phyloP scores from a whole-genome alignment of 2,888 invertebrate genomes.

The Mythimna lalbum region DNA sequence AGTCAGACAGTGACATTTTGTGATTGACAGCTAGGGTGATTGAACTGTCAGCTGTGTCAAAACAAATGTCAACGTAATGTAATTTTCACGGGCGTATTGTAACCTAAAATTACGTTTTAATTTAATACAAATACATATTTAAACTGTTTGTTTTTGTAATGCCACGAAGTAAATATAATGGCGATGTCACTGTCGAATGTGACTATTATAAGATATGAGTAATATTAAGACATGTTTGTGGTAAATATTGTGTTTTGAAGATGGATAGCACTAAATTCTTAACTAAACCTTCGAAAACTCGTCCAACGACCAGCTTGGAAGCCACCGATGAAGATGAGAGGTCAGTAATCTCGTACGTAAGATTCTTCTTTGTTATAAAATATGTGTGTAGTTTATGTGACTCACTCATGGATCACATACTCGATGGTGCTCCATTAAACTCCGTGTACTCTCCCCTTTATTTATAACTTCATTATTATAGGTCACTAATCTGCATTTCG shows the following conservation, averaged over 20 bases:
- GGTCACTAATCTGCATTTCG: not conserved
- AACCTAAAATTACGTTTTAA: slow-evolving; percentile 44
- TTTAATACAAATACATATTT: slow-evolving; percentile 22
- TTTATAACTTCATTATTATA: not conserved
- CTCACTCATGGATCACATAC: not conserved
- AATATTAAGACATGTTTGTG: slow-evolving; percentile 59
- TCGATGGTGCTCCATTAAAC: not conserved
- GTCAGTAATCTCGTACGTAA: slow-evolving; percentile 69
- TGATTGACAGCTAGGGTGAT: not conserved
- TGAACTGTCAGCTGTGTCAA: slow-evolving; percentile 35
- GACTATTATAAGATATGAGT: slow-evolving; percentile 39
- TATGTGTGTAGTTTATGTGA: not conserved
- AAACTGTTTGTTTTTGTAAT: slow-evolving; percentile 29
- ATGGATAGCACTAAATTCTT: slow-evolving; percentile 78
- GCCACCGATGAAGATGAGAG: slow-evolving; percentile 79
- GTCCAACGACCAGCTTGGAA: slow-evolving; percentile 79
- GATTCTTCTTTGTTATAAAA: not conserved
- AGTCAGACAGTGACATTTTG: not conserved
- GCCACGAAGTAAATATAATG: slow-evolving; percentile 19
- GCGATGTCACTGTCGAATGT: slow-evolving; percentile 20
- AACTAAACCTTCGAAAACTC: slow-evolving; percentile 64
- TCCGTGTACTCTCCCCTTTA: slow-evolving; percentile 4
- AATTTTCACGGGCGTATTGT: slow-evolving; percentile 45
- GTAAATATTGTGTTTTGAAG: slow-evolving; percentile 71
- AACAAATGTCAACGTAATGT: slow-evolving; percentile 44